Base-by-base conservation (phyloP, 2,113 vertebrate species). In the Solea solea region DNA sequence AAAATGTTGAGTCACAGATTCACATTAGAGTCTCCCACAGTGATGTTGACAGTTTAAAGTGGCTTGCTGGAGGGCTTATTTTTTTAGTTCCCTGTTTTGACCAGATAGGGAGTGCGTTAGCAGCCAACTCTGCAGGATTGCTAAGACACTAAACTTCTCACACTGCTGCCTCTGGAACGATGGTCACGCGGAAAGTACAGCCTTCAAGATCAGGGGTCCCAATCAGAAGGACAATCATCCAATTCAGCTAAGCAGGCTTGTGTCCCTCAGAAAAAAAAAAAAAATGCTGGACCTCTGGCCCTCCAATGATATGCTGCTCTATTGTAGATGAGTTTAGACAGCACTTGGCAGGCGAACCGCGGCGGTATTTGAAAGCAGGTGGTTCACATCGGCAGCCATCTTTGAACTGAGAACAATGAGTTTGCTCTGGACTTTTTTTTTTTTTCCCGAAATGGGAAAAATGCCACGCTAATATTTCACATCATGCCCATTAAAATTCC, bases 401-500 rank as follows among this genome's bases (percentile, higher is more conserved):
- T 87, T 83, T 83, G 68, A 87, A 79, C 62, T 41, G 14, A 69
- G 65, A 78, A 62, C 54, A 77, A 67, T 53, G 71, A 70, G 57
- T 85, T 74, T 81, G 53, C 49, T 63, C 3, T 28, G 44, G 64
- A 66, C 62, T 40, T 57, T 15, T 76, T 21, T 21, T 21, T 21
- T 21, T 21, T 21, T 21, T 21, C 21, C 78, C 82, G 61, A 68
- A 88, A 82, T 80, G 84, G 82, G 80, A 88, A 65, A 74, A 69
- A 27, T 78, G 85, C 81, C 87, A 81, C 78, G 25, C 45, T 54
- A 68, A 77, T 85, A 77, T 86, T 87, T 85, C 68, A 85, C 69
- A 83, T 82, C 63, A 51, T 87, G 82, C 73, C 77, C 78, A 78
- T 87, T 87, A 80, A 88, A 88, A 90, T 74, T 72, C 52, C 81